These are phyloP conservation scores for Talpa occidentalis DNA, from an alignment of 2,113 vertebrate genomes.

Conservation along the genomic window DNA sequence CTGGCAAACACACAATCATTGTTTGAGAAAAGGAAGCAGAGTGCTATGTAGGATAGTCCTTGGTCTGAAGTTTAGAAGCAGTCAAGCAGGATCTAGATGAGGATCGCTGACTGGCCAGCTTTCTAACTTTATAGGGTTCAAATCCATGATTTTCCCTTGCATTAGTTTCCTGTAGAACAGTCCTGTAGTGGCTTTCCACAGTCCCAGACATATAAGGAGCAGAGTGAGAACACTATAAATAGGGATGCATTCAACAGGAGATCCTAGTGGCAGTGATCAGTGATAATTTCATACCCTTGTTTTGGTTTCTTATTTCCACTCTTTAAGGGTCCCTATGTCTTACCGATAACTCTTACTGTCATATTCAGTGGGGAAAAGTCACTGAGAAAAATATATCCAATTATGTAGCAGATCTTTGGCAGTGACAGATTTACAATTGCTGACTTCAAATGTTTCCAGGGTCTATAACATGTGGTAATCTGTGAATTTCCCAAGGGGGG, in stretches of 20 bases:
- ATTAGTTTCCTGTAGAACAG: background rate
- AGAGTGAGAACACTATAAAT: background rate
- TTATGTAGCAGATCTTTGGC: background rate
- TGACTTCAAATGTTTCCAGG: background rate
- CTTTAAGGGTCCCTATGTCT: background rate
- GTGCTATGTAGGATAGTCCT: background rate
- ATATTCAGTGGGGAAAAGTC: conserved; percentile 8
- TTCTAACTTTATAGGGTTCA: background rate
- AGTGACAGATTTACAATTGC: background rate
- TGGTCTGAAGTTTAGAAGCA: conserved; percentile 39
- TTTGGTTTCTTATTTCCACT: conserved; percentile 31
- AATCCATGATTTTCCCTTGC: background rate
- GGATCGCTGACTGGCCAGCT: conserved; percentile 36
- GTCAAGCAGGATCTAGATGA: conserved; percentile 6
- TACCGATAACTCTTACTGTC: background rate
- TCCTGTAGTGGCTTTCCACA: background rate
- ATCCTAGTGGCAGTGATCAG: background rate
- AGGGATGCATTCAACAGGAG: background rate
- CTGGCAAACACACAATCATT: background rate
- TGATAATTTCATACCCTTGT: background rate
- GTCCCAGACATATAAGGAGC: background rate
- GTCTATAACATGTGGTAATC: background rate
- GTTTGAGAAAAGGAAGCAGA: conserved; percentile 43
- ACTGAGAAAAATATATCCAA: conserved; percentile 11
- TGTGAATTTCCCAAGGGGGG: background rate